These are phyloP conservation scores for Mirounga angustirostris DNA, from an alignment of 2,113 vertebrate species.

Conservation along the genomic window DNA sequence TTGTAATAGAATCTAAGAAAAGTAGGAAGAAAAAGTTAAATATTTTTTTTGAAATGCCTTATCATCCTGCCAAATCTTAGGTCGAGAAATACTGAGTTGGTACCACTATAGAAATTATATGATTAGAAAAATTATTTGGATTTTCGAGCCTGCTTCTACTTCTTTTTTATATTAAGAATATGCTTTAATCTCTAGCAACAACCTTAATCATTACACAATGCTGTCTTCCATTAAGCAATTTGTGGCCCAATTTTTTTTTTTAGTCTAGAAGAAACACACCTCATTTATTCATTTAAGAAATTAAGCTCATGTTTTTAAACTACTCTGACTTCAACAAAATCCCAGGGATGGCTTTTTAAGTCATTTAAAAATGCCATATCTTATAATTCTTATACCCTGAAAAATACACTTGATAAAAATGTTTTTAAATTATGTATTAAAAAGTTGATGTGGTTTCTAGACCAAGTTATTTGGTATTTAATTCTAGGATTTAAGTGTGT, in stretches of 20 bases:
- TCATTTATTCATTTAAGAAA: not conserved
- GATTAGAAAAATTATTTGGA: conserved; percentile 41
- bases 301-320: not conserved
- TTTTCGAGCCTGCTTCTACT: not conserved
- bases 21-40: conserved; percentile 17
- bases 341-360: not conserved
- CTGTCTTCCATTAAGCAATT: not conserved
- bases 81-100: conserved; percentile 5
- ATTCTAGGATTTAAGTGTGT: not conserved
- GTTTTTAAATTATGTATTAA: not conserved
- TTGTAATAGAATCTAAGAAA: conserved; percentile 69
- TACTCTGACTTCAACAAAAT: not conserved
- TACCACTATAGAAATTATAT: not conserved
- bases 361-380: not conserved
- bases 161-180: not conserved
- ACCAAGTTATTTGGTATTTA: conserved; percentile 37
- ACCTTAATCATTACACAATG: not conserved
- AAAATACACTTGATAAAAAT: not conserved
- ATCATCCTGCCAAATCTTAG: not conserved
- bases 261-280: not conserved
- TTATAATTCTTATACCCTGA: not conserved
- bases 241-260: not conserved
- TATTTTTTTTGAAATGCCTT: not conserved
- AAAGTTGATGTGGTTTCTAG: not conserved
- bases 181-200: not conserved